phyloP scores from a whole-genome alignment of 2,797 vertebrate genomes.

The Novumbra hubbsi region DNA sequence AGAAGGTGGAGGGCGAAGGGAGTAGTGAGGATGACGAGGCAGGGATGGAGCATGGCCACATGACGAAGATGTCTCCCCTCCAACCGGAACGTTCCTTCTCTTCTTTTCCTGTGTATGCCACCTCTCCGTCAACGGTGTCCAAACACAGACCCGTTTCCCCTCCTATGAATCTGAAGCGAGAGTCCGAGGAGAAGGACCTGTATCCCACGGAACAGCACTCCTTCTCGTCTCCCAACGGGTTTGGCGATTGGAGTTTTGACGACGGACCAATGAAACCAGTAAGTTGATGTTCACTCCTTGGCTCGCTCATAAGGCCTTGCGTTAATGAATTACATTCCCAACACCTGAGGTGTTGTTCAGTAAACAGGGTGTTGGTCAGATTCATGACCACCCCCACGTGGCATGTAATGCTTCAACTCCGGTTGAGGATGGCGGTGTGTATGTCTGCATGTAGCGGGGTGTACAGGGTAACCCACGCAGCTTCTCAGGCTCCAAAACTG shows the following conservation, averaged over 20 bases:
- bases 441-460: background rate
- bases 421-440: no score
- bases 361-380: no score
- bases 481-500: background rate
- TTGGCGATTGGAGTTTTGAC: conserved; percentile 80
- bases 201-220: conserved; percentile 65
- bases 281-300: conserved; percentile 44
- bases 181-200: conserved; percentile 78
- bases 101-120: conserved; percentile 54
- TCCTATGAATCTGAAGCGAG: conserved; percentile 63
- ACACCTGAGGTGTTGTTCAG: no score
- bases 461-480: background rate
- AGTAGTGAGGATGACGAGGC: conserved; percentile 70
- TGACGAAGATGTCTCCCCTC: conserved; percentile 60
- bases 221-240: conserved; percentile 70
- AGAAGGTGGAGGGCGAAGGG: conserved; percentile 69
- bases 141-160: conserved; percentile 57
- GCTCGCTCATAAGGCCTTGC: no score
- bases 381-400: no score
- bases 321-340: no score
- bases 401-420: no score
- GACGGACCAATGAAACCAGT: conserved; percentile 84
- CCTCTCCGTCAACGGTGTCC: conserved; percentile 39
- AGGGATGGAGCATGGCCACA: conserved; percentile 45
- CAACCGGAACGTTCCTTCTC: conserved; percentile 55